Percentiles rank a stretch among this genome's conserved stretches.
Conservation (phyloP, 2,888 invertebrate species). For the Cotesia congregata region DNA sequence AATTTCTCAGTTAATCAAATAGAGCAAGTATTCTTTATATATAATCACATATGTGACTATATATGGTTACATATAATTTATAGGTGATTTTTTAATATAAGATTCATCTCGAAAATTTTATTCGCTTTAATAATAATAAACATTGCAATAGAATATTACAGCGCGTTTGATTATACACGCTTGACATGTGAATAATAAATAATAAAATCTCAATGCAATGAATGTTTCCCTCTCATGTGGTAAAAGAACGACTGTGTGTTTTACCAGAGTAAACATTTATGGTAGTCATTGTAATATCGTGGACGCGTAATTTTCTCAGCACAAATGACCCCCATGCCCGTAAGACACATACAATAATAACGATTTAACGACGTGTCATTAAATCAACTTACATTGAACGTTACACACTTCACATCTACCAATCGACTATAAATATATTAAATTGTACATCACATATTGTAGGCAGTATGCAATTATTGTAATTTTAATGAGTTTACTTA, state of each 20-base stretch:
- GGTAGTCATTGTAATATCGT: constrained; percentile 36
- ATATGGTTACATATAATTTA: not conserved
- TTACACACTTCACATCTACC: constrained; percentile 5
- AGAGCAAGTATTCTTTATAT: too few relatives aligned
- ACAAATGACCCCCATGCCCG: constrained; percentile 35
- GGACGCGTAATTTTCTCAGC: constrained; percentile 28
- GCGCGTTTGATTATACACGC: constrained; percentile 11
- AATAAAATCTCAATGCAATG: not conserved
- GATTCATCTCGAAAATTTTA: not conserved
- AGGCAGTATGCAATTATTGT: not conserved
- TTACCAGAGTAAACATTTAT: constrained; percentile 30
- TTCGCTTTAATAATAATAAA: constrained; percentile 26
- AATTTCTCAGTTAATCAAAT: too few relatives aligned
- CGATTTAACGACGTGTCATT: constrained; percentile 36
- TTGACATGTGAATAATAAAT: not conserved
- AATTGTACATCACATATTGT: not conserved
- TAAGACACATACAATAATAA: constrained; percentile 25
- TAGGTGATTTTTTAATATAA: not conserved
- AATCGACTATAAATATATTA: not conserved
- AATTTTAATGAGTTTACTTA: not conserved
- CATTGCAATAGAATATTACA: constrained; percentile 17
- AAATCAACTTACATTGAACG: constrained; percentile 4
- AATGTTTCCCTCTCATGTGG: not conserved
- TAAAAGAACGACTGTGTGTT: too few relatives aligned
- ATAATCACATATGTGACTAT: not conserved